These are phyloP conservation scores for Urocyon cinereoargenteus DNA, from an alignment of 2,797 vertebrate species.

Conservation along the genomic window DNA sequence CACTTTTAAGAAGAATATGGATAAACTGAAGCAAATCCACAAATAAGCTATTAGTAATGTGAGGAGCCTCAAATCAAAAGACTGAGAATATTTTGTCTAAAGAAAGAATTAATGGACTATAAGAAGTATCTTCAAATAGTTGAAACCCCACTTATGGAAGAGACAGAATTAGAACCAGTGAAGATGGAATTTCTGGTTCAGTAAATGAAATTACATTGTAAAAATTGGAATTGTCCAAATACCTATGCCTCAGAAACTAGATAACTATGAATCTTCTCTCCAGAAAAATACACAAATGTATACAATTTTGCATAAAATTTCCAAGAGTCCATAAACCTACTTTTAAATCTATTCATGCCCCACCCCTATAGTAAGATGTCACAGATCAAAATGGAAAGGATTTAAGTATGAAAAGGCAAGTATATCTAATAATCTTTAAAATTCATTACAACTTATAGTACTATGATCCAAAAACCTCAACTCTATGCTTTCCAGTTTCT, in stretches of 20 bases:
- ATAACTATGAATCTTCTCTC: background rate
- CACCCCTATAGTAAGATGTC: background rate
- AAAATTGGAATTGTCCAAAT: slow-evolving; percentile 17
- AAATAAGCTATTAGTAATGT: background rate
- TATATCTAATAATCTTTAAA: slow-evolving; percentile 50
- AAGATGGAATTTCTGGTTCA: slow-evolving; percentile 42
- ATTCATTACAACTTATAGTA: slow-evolving; percentile 10
- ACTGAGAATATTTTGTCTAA: slow-evolving; percentile 39
- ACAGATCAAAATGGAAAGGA: slow-evolving; percentile 40
- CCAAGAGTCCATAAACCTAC: slow-evolving; percentile 25
- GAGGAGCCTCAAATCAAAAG: background rate
- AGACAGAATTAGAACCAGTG: background rate
- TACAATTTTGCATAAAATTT: slow-evolving; percentile 36
- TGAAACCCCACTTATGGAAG: slow-evolving; percentile 15
- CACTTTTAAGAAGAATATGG: background rate
- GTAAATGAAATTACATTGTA: slow-evolving; percentile 33
- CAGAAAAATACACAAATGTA: slow-evolving; percentile 48
- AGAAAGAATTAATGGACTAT: background rate
- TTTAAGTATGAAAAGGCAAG: slow-evolving; percentile 23
- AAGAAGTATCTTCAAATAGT: slow-evolving; percentile 35
- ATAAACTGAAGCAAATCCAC: slow-evolving; percentile 39
- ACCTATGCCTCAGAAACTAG: slow-evolving; percentile 33
- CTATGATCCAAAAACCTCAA: slow-evolving; percentile 32
- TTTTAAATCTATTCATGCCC: slow-evolving; percentile 37
- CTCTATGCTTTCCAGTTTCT: slow-evolving; percentile 49